These are phyloP conservation scores for Eilema caniola DNA, from an alignment of 2,888 invertebrate species.

Conservation along the genomic window DNA sequence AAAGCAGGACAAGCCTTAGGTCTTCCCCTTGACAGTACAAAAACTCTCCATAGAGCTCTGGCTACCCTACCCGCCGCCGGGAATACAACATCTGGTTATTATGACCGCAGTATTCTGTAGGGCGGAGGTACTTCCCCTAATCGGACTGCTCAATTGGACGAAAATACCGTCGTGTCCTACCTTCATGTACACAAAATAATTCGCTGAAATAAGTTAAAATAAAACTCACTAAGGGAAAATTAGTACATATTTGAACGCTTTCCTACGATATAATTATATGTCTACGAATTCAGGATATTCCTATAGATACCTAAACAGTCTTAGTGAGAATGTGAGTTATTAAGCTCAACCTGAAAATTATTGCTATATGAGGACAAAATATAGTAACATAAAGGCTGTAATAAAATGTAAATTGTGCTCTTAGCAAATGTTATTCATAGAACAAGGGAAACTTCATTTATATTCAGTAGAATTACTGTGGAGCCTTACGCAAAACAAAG, in stretches of 20 bases:
- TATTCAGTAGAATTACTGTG: constrained; percentile 76
- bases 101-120: too few relatives aligned
- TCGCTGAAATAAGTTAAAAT: neutral
- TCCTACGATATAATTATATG: too few relatives aligned
- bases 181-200: too few relatives aligned
- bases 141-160: too few relatives aligned
- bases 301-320: constrained; percentile 2
- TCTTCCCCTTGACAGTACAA: too few relatives aligned
- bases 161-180: too few relatives aligned
- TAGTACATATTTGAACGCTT: neutral
- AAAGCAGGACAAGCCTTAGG: too few relatives aligned
- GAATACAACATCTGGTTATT: too few relatives aligned
- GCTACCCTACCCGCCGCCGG: too few relatives aligned
- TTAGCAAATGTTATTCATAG: constrained; percentile 80
- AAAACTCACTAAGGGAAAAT: too few relatives aligned
- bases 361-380: constrained; percentile 58
- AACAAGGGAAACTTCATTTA: constrained; percentile 76
- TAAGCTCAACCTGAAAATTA: constrained; percentile 44
- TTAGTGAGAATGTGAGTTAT: constrained; percentile 27
- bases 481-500: constrained; percentile 68
- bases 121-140: too few relatives aligned
- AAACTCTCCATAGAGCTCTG: too few relatives aligned
- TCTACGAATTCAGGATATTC: neutral
- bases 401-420: constrained; percentile 74
- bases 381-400: constrained; percentile 54